Percentiles rank a stretch among this genome's conserved stretches.
Evolutionary conservation across 2,113 vertebrate genomes (phyloP).

Genomic region (Sebastes schlegelii): DNA sequence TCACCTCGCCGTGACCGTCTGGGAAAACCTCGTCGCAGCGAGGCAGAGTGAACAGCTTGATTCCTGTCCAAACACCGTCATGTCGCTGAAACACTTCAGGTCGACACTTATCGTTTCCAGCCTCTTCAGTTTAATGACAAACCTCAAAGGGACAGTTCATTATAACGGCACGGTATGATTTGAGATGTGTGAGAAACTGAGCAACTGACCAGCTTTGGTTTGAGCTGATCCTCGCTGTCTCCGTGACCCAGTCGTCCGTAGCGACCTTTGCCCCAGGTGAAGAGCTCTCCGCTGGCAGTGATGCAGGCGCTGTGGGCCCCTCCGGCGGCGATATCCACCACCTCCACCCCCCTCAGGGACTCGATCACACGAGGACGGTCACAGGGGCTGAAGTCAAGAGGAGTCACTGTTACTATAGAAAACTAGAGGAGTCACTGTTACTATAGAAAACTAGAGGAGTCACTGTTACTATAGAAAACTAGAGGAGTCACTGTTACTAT

Average conservation of each 20-base stretch:
- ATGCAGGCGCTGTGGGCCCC: constrained; percentile 98
- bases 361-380: constrained; percentile 98
- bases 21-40: not conserved
- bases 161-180: too few species aligned
- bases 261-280: constrained; percentile 98
- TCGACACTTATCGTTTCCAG: not conserved
- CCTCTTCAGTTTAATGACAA: not conserved
- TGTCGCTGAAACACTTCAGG: too few species aligned
- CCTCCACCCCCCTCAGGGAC: constrained; percentile 95
- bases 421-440: not conserved
- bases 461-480: too few species aligned
- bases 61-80: constrained; percentile 13
- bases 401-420: not conserved
- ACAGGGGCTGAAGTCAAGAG: constrained; percentile 87
- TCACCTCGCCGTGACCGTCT: not conserved
- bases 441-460: too few species aligned
- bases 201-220: constrained; percentile 92
- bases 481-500: too few species aligned
- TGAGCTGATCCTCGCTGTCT: constrained; percentile 97
- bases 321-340: constrained; percentile 95
- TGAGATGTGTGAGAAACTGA: too few species aligned
- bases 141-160: too few species aligned
- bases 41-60: not conserved
- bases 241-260: constrained; percentile 96
- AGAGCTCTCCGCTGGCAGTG: constrained; percentile 95